A percentile compares a stretch with the other conserved stretches of the same genome.
These are phyloP conservation scores for Phataginus tricuspis DNA, from an alignment of 2,797 vertebrate genomes.

Conservation along the genomic window DNA sequence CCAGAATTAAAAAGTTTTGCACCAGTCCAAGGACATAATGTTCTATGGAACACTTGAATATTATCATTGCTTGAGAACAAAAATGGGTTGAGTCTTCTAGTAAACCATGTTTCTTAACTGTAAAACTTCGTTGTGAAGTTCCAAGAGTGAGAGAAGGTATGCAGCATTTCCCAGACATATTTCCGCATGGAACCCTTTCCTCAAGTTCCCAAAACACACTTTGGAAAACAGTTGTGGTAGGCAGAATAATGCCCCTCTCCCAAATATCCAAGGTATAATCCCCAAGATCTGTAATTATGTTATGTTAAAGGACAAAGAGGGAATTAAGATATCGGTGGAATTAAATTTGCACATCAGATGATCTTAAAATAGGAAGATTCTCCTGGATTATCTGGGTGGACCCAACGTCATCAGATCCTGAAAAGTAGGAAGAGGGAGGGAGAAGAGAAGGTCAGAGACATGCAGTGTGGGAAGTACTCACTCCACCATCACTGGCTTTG, in stretches of 20 bases:
- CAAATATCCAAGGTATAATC: not conserved
- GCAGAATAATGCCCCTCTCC: not conserved
- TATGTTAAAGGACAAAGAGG: not conserved
- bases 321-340: not conserved
- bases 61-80: not conserved
- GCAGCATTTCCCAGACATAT: not conserved
- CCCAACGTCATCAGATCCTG: not conserved
- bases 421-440: not conserved
- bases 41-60: not conserved
- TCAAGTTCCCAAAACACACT: not conserved
- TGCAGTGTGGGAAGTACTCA: not conserved
- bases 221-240: not conserved
- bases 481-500: not conserved
- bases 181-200: not conserved
- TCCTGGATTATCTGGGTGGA: not conserved
- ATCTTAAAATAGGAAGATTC: not conserved
- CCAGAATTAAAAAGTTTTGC: not conserved
- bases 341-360: not conserved
- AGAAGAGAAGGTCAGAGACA: not conserved
- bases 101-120: not conserved
- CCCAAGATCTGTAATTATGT: not conserved
- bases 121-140: not conserved
- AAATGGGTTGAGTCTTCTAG: not conserved
- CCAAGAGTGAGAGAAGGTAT: not conserved
- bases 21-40: not conserved